phyloP scores from a whole-genome alignment of 92 coral and sea anemone genomes.

The Diadumene lineata region DNA sequence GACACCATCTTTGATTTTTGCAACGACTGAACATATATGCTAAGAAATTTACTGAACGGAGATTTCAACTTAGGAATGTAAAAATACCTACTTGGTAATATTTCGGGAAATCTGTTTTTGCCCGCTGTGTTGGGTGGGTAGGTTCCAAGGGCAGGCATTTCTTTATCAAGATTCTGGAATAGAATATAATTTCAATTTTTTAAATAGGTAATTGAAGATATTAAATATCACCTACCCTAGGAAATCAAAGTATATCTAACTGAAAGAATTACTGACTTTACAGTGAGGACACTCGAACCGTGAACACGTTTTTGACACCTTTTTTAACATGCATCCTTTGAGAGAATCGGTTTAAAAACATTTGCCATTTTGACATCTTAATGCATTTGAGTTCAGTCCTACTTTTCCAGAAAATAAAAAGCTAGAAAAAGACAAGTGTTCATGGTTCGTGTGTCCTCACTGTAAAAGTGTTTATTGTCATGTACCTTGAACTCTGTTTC shows the following conservation, averaged over 20 bases:
- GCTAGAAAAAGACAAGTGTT: neutral
- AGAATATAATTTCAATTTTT: neutral
- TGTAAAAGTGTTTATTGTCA: neutral
- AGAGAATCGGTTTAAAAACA: too few species aligned
- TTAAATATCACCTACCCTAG: too few species aligned
- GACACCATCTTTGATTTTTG: neutral
- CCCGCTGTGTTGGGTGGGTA: conserved; percentile 70
- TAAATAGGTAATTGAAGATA: neutral
- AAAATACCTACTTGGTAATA: conserved; percentile 85
- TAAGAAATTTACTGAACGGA: too few species aligned
- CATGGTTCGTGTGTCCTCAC: neutral
- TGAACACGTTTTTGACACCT: too few species aligned
- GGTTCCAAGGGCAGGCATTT: conserved; percentile 53
- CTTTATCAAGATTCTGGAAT: conserved; percentile 73
- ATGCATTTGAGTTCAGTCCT: neutral
- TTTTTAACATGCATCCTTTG: too few species aligned
- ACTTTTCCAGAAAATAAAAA: neutral
- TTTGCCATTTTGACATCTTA: neutral
- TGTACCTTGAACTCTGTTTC: conserved; percentile 81
- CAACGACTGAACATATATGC: too few species aligned
- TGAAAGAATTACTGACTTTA: too few species aligned
- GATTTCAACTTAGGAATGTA: too few species aligned
- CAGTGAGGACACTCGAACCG: too few species aligned
- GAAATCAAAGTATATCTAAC: too few species aligned
- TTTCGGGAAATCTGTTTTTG: conserved; percentile 82